phyloP scores from a whole-genome alignment of 2,797 vertebrate species.

The Ispidina picta region DNA sequence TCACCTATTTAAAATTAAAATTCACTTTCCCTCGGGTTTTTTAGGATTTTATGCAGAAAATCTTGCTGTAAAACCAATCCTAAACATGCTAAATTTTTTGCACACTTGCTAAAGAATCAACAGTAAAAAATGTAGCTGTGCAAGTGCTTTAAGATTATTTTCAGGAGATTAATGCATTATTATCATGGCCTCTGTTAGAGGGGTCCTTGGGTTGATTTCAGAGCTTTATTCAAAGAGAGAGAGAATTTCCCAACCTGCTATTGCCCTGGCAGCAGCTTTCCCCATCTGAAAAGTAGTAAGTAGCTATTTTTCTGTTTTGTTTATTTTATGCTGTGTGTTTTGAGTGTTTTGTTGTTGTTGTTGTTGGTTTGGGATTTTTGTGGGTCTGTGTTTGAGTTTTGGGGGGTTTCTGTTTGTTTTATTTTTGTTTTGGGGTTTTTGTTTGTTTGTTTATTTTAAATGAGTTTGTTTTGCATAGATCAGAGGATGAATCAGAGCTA shows the following conservation, averaged over 20 bases:
- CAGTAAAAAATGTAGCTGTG: background rate
- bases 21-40: background rate
- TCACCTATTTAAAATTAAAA: background rate
- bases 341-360: no score
- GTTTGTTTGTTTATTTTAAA: background rate
- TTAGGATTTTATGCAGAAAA: background rate
- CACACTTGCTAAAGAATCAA: background rate
- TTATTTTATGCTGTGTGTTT: background rate
- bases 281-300: background rate
- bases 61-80: background rate
- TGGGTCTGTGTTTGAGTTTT: no score
- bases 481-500: background rate
- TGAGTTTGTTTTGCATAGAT: background rate
- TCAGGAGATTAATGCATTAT: background rate
- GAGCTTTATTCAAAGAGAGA: background rate
- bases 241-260: background rate
- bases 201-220: background rate
- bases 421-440: no score
- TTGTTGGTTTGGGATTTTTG: no score
- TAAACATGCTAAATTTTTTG: background rate
- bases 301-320: background rate
- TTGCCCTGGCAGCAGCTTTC: background rate
- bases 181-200: background rate
- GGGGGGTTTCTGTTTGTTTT: background rate
- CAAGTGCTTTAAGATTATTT: background rate